Evolutionary conservation across 2,113 vertebrate species (phyloP).

Genomic region (Plecturocebus donacophilus): DNA sequence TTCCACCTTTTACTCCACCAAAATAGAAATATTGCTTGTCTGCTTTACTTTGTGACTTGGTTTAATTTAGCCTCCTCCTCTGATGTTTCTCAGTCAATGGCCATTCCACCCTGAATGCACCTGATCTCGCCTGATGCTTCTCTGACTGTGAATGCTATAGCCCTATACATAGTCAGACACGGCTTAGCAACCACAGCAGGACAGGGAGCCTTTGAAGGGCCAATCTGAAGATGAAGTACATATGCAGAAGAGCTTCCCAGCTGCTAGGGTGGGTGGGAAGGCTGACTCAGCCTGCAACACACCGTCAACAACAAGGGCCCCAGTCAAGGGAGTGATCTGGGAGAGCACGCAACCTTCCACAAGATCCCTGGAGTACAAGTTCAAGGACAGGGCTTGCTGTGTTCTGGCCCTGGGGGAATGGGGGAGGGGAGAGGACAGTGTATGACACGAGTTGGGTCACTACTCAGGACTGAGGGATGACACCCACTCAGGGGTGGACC

Average conservation of each 20-base stretch:
- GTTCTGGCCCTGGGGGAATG: not conserved
- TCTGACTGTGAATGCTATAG: not conserved
- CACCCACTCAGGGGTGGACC: not conserved
- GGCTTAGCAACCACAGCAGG: not conserved
- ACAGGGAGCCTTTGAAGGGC: not conserved
- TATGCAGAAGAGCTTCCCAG: not conserved
- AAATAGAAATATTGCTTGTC: not conserved
- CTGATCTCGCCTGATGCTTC: not conserved
- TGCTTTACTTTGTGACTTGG: not conserved
- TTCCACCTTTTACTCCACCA: not conserved
- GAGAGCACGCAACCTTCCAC: not conserved
- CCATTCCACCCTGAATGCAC: too few species aligned
- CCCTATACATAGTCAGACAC: not conserved
- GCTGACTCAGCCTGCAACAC: not conserved
- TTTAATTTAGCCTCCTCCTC: not conserved
- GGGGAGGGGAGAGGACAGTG: fast-evolving
- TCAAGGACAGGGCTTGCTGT: not conserved
- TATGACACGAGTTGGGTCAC: not conserved
- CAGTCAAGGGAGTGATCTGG: not conserved
- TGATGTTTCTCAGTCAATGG: not conserved
- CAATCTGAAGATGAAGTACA: not conserved
- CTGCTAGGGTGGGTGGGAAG: not conserved
- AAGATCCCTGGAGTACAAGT: not conserved
- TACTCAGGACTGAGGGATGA: not conserved
- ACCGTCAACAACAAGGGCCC: not conserved